Evolutionary conservation across 2,797 vertebrate genomes (phyloP).

Genomic region (Borostomias antarcticus): DNA sequence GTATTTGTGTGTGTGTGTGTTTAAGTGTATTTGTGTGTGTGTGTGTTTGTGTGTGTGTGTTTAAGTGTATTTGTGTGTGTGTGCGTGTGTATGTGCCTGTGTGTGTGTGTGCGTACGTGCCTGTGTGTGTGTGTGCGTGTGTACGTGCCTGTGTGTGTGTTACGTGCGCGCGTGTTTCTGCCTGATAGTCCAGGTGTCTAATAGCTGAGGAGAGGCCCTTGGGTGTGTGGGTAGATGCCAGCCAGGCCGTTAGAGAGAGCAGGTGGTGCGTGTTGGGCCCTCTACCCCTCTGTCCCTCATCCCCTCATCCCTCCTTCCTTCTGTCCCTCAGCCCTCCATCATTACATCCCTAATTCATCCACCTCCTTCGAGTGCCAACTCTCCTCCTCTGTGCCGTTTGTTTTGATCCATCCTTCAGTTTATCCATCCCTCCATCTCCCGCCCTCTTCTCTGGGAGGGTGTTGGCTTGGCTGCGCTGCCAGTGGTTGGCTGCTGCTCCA

Average conservation of each 20-base stretch:
- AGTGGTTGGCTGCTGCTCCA: no score
- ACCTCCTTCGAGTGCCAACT: neutral
- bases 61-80: neutral
- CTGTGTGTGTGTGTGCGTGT: neutral
- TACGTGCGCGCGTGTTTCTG: neutral
- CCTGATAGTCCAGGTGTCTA: conserved; percentile 48
- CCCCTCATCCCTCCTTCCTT: neutral
- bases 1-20: neutral
- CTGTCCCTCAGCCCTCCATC: neutral
- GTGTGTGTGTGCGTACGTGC: neutral
- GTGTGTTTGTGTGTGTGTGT: conserved; percentile 2
- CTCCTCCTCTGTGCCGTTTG: no score
- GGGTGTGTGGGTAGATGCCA: conserved; percentile 29
- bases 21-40: neutral
- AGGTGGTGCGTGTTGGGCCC: conserved; percentile 33
- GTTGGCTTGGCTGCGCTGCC: no score
- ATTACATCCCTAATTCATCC: neutral
- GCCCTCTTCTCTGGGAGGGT: neutral
- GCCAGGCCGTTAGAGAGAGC: conserved; percentile 38
- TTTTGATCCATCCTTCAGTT: no score
- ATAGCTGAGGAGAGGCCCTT: conserved; percentile 48
- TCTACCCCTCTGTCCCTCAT: neutral
- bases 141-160: neutral
- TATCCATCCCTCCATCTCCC: neutral
- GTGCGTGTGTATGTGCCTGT: conserved; percentile 5